Evolutionary conservation across 2,797 vertebrate genomes (phyloP).

Genomic region (Thalassophryne amazonica): DNA sequence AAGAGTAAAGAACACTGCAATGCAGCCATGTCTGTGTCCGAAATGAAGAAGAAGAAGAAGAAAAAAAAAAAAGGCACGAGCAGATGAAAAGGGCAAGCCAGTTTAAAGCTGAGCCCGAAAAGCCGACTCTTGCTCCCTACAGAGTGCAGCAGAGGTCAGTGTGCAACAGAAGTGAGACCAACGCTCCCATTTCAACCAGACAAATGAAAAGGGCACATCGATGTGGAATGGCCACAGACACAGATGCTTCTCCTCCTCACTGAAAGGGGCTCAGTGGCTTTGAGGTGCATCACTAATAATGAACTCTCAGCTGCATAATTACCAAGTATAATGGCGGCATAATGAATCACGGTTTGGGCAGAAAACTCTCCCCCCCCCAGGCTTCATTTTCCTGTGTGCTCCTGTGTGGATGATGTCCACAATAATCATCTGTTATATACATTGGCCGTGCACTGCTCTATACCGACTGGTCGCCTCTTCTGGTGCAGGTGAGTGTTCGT

Average conservation of each 20-base stretch:
- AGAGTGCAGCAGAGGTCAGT: slow-evolving; percentile 57
- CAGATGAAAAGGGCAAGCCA: slow-evolving; percentile 50
- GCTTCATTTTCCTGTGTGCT: no score
- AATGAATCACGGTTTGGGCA: no score
- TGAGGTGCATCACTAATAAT: slow-evolving; percentile 60
- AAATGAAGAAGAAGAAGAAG: neutral
- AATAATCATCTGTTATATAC: no score
- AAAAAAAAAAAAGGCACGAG: slow-evolving; percentile 2
- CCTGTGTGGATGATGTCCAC: no score
- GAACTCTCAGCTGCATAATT: slow-evolving; percentile 53
- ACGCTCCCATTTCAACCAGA: slow-evolving; percentile 52
- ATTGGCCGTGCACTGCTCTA: no score
- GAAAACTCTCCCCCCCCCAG: no score
- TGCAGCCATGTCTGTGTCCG: slow-evolving; percentile 13
- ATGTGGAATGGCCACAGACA: slow-evolving; percentile 41
- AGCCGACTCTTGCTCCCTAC: slow-evolving; percentile 35
- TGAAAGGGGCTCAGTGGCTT: slow-evolving; percentile 38
- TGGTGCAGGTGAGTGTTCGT: neutral
- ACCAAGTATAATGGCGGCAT: slow-evolving; percentile 54
- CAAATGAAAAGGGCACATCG: slow-evolving; percentile 66
- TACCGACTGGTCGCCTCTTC: no score
- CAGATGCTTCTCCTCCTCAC: slow-evolving; percentile 38
- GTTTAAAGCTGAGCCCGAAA: slow-evolving; percentile 47
- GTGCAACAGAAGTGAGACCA: slow-evolving; percentile 38
- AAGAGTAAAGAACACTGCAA: neutral